Evolutionary conservation across 2,888 invertebrate species (phyloP).

Genomic region (Hydrotaea cyrtoneurina): DNA sequence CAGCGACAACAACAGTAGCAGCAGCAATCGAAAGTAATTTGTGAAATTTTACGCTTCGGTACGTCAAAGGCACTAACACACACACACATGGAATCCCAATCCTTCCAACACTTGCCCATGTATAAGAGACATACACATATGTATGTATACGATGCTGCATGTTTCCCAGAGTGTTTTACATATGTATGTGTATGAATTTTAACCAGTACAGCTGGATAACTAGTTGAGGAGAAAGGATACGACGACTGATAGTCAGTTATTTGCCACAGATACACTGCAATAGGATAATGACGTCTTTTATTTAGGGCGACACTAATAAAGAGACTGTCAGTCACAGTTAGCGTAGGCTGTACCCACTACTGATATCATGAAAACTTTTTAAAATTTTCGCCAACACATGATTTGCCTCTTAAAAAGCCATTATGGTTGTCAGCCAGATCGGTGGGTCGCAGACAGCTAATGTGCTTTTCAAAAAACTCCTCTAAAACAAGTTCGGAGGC

Average conservation of each 20-base stretch:
- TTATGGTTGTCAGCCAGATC: too few species aligned
- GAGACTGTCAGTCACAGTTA: too few species aligned
- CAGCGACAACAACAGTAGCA: constrained; percentile 45
- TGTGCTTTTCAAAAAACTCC: too few species aligned
- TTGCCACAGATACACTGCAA: background rate
- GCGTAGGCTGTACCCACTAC: too few species aligned
- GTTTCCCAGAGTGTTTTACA: background rate
- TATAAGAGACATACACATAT: background rate
- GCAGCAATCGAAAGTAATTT: constrained; percentile 56
- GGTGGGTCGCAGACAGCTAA: too few species aligned
- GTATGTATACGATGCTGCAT: background rate
- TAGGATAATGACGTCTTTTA: background rate
- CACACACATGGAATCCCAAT: background rate
- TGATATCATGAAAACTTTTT: too few species aligned
- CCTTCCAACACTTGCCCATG: constrained; percentile 5
- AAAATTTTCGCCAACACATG: too few species aligned
- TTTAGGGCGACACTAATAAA: background rate
- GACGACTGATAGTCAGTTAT: background rate
- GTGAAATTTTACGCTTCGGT: constrained; percentile 59
- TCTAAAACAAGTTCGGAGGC: too few species aligned
- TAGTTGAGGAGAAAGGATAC: background rate
- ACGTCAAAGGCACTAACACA: constrained; percentile 33
- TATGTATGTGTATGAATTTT: background rate
- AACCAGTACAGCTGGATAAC: background rate
- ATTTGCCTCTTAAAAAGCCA: too few species aligned